Conservation (phyloP, 2,888 invertebrate genomes). For the Cataglyphis albicans region DNA sequence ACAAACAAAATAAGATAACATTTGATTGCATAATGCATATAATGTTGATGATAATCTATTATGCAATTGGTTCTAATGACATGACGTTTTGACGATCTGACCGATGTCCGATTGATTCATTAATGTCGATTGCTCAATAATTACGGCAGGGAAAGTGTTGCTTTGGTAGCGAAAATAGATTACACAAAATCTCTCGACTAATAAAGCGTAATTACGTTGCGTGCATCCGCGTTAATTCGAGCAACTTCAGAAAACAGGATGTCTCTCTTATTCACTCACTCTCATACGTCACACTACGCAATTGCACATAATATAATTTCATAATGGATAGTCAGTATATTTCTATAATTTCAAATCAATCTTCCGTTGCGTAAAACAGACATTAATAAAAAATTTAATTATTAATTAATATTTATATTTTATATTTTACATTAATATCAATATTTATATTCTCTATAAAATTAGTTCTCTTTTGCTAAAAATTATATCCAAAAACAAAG, state of each 20-base stretch:
- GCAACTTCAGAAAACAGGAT: constrained; percentile 41
- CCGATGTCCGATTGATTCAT: constrained; percentile 79
- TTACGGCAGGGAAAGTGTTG: constrained; percentile 75
- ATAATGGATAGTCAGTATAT: constrained; percentile 25
- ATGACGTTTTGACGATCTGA: constrained; percentile 66
- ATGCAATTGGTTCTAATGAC: constrained; percentile 58
- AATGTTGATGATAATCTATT: constrained; percentile 7
- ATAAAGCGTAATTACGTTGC: constrained; percentile 74
- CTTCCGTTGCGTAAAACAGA: background rate
- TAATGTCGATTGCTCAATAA: constrained; percentile 82
- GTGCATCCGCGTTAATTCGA: constrained; percentile 78
- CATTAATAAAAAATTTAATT: constrained; percentile 3
- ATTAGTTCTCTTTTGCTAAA: background rate
- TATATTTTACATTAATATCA: background rate
- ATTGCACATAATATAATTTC: constrained; percentile 58
- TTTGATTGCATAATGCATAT: background rate
- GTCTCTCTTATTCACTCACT: background rate
- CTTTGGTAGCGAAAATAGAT: constrained; percentile 77
- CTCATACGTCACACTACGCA: constrained; percentile 28
- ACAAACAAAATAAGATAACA: background rate
- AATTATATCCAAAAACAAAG: background rate
- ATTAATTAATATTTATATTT: background rate
- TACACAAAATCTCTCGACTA: constrained; percentile 75
- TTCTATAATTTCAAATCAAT: constrained; percentile 6
- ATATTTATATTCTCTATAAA: background rate